These are phyloP conservation scores for Lithobius niger DNA, from an alignment of 1,140 invertebrate species.

Conservation along the genomic window DNA sequence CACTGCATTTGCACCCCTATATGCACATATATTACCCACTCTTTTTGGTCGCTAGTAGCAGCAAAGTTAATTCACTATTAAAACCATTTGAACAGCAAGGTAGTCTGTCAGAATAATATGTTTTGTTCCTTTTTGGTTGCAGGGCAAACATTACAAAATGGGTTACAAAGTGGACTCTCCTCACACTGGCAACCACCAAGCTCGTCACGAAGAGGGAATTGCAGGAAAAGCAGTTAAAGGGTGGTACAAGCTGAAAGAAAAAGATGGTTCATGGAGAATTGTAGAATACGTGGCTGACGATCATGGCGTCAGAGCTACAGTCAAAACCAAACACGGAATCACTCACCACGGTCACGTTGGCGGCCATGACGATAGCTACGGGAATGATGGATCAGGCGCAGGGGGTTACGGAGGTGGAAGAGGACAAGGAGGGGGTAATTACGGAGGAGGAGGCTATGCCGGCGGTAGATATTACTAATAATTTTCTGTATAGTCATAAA, in stretches of 20 bases:
- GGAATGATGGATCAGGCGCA: background rate
- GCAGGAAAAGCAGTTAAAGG: slow-evolving; percentile 13
- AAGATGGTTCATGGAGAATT: slow-evolving; percentile 17
- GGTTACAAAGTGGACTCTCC: background rate
- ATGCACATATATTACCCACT: no score
- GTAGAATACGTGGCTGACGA: slow-evolving; percentile 21
- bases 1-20: no score
- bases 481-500: no score
- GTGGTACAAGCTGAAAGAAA: slow-evolving; percentile 16
- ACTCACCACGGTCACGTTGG: background rate
- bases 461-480: no score
- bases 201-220: background rate
- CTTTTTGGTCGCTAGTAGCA: no score
- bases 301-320: slow-evolving; percentile 17
- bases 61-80: no score
- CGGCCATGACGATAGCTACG: background rate
- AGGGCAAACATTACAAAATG: background rate
- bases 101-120: no score
- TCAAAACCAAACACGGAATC: slow-evolving; percentile 15
- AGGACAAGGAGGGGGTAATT: no score
- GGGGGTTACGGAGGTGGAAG: no score
- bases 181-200: background rate
- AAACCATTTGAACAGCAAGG: no score
- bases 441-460: no score
- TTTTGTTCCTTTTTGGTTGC: no score